Evolutionary conservation across 2,797 vertebrate genomes (phyloP).

Genomic region (Falco concolor): DNA sequence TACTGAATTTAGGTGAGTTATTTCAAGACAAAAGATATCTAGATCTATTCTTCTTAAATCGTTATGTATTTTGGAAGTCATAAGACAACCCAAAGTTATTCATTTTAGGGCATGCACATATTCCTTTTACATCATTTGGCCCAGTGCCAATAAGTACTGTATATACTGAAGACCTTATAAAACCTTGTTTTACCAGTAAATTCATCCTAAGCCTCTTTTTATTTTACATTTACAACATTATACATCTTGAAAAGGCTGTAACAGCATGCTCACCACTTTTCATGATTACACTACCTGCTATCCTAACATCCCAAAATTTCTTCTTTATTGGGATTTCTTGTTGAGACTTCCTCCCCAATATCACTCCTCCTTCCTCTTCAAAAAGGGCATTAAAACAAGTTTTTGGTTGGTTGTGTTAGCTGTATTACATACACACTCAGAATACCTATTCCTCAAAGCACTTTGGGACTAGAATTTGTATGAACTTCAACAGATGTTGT

Average conservation of each 20-base stretch:
- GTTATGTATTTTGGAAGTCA: neutral
- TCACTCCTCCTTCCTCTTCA: neutral
- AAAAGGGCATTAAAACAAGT: neutral
- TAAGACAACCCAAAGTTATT: neutral
- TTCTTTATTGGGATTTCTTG: neutral
- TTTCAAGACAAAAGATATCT: neutral
- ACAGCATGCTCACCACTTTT: neutral
- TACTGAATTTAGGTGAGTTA: neutral
- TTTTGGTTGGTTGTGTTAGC: neutral
- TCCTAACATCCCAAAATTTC: constrained; percentile 14
- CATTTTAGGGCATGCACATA: neutral
- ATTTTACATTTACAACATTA: constrained; percentile 18
- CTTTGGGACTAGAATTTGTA: neutral
- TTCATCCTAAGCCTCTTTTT: constrained; percentile 51
- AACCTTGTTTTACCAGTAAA: constrained; percentile 53
- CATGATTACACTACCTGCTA: constrained; percentile 1
- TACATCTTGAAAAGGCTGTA: constrained; percentile 57
- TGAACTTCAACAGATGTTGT: neutral
- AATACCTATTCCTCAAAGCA: neutral
- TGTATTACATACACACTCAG: neutral
- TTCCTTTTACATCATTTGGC: constrained; percentile 3
- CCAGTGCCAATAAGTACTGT: neutral
- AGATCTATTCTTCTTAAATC: neutral
- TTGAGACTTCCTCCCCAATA: neutral
- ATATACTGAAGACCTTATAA: constrained; percentile 11